Percentiles rank a stretch among this genome's conserved stretches.
phyloP scores from a whole-genome alignment of 2,888 invertebrate genomes.

The Lissocephala sabroskyi region DNA sequence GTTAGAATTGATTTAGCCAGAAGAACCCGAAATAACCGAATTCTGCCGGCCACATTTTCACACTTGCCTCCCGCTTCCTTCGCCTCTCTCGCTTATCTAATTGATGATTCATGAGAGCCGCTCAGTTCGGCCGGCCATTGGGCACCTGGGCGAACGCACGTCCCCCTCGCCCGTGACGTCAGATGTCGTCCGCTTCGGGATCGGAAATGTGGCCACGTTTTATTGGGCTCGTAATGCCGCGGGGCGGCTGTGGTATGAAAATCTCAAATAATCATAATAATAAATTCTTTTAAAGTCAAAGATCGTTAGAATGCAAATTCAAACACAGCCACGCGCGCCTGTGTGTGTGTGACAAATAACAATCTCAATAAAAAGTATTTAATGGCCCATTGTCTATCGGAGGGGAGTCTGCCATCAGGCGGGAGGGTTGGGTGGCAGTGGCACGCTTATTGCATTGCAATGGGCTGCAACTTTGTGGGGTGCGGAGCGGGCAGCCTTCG shows the following conservation, averaged over 20 bases:
- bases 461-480: conserved; percentile 32
- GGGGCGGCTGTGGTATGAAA: no score
- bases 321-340: no score
- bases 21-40: no score
- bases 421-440: not conserved
- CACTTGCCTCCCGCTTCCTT: no score
- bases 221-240: no score
- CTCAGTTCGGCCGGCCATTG: no score
- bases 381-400: conserved; percentile 22
- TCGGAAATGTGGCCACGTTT: conserved; percentile 7
- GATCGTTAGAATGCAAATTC: conserved; percentile 51
- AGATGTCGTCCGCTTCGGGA: conserved; percentile 15
- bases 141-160: conserved; percentile 51
- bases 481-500: not conserved
- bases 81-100: no score
- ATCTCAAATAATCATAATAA: conserved; percentile 9
- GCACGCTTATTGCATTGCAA: conserved; percentile 48
- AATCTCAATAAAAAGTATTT: conserved; percentile 28
- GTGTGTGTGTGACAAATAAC: no score
- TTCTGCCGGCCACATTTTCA: no score
- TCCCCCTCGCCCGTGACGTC: conserved; percentile 23
- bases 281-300: conserved; percentile 11
- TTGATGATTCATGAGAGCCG: no score
- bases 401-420: not conserved
- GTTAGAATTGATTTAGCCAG: conserved; percentile 19